Evolutionary conservation across 1,140 invertebrate species (phyloP), one percentile per base, ranked within the genome.

Genomic region (Aphaenogaster rudis): DNA sequence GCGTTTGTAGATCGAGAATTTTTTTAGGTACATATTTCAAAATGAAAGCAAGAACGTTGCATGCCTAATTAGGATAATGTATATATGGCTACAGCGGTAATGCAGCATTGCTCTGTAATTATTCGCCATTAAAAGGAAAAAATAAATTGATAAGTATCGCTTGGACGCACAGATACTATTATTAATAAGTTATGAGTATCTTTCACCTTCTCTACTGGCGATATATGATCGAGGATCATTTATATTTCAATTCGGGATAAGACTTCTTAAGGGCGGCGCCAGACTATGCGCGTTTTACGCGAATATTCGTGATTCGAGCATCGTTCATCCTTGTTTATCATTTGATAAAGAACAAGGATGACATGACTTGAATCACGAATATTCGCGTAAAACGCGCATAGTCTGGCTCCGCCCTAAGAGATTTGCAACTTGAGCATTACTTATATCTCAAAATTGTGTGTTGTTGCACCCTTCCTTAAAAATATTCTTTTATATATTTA

Each of bases 61-160:
- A n/a, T 6, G 33, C 42, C 17, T 57, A 57, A 11, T 45, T 57
- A n/a, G 52, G 9, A 36, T 72, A 81, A 45, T 39, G n/a, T 66
- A 59, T 64, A 78, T 15, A 42, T 13, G 6, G 39, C 42, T 21
- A 36, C 33, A 63, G 17, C 28, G 11, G 7, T 54, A 67, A 69
- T 42, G 21, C 17, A 7, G 11, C n/a, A 17, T 45, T 57, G 50
- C 33, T 82, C 52, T 82, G 8, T 61, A 82, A 82, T 74, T 74
- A 82, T 48, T 57, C 21, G 8, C 3, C 6, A n/a, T 82, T 82
- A 48, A 57, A 33, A 33, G 2, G 21, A 36, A 36, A 15, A 39
- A 74, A 21, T 48, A 42, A 80, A 69, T 42, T 80, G 28, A 52
- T 48, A 82, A 57, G 45, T 59, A 13, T 61, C 33, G n/a, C 39